phyloP scores from a whole-genome alignment of 2,113 vertebrate genomes.

The Xyrauchen texanus region DNA sequence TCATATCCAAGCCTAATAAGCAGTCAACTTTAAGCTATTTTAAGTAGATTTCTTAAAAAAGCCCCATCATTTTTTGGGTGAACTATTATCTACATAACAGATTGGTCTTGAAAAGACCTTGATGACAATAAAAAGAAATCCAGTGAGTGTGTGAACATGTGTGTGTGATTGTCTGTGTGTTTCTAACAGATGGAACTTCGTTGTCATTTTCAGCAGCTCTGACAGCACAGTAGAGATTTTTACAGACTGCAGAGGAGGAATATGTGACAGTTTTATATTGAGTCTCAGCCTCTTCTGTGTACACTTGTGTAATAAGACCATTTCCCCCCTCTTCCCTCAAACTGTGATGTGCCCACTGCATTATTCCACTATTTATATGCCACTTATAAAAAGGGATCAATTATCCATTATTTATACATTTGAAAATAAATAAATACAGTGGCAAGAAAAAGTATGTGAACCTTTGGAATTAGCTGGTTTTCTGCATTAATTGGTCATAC shows the following conservation, averaged over 20 bases:
- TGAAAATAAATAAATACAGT: too few relatives aligned
- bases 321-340: constrained; percentile 22
- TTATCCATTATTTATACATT: too few relatives aligned
- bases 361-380: too few relatives aligned
- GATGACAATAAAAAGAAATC: background rate
- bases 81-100: background rate
- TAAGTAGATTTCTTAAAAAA: background rate
- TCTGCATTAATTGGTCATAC: too few relatives aligned
- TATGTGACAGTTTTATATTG: constrained; percentile 47
- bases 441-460: too few relatives aligned
- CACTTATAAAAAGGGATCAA: too few relatives aligned
- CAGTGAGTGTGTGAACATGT: background rate
- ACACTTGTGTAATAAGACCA: constrained; percentile 34
- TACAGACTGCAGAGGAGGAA: constrained; percentile 34
- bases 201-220: background rate
- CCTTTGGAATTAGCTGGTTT: too few relatives aligned
- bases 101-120: background rate
- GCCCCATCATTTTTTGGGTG: too few relatives aligned
- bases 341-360: background rate
- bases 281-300: constrained; percentile 12
- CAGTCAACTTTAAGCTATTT: background rate
- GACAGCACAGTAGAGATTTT: constrained; percentile 24
- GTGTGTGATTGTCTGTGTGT: background rate
- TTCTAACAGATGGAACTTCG: background rate
- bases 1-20: background rate